Evolutionary conservation across 2,113 vertebrate genomes (phyloP), one percentile per base, ranked within the genome.

Genomic region (Neoarius graeffei): DNA sequence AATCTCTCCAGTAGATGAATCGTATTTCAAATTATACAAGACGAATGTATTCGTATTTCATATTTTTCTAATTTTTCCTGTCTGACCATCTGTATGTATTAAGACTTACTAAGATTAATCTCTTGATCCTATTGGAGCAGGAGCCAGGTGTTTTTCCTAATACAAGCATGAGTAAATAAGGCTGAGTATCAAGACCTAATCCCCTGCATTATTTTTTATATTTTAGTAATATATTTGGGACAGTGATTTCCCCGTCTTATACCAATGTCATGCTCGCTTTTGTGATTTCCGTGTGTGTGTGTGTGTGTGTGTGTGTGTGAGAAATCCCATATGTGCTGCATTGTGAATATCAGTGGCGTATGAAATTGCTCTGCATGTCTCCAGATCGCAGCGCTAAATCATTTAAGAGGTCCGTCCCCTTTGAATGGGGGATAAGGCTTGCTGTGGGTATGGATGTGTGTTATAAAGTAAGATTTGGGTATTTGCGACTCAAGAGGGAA

Each of bases 1-100:
- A 97, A 97, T 96, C 95, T 96, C 92, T 23, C 76, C 92, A 91
- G 94, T 94, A 96, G 95, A 96, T 95, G 95, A 97, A 97, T 97
- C 93, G 94, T 94, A 95, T 95, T 96, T 95, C 93, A 95, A 95
- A 96, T 96, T 96, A 95, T 91, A 92, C 95, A 93, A 95, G 95
- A 95, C 94, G 93, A 96, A 96, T 95, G 95, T 96, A 97, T 97
- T 97, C 96, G 95, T 96, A 96, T 96, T 96, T 96, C 95, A 96
- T 96, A 96, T 96, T 96, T 97, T 95, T 96, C 95, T 96, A 97
- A 97, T 97, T 97, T 97, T 96, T 96, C 94, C 95, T 96, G 96
- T 96, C 95, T 94, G 96, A 96, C 96, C 96, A 97, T 97, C 96
- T 97, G 97, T 96, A 96, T 94, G 94, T 95, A 94, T 96, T 96